A percentile compares a stretch with the other conserved stretches of the same genome.
Conservation (phyloP, 2,888 invertebrate genomes). For the Pedicia rivosa region DNA sequence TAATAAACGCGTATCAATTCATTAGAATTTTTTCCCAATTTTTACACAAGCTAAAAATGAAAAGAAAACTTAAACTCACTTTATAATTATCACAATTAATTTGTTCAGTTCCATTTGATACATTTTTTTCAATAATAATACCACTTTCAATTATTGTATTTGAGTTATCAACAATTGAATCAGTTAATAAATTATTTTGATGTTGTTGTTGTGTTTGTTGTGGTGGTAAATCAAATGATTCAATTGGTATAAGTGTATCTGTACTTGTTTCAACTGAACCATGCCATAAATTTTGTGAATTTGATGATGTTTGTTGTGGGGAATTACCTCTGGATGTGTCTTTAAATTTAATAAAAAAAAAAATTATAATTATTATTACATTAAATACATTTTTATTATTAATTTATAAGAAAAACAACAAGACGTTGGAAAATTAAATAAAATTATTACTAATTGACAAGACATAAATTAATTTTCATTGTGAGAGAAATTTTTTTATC, state of each 20-base stretch:
- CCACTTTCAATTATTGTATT: neutral
- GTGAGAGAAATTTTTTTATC: constrained; percentile 4
- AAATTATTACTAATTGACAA: neutral
- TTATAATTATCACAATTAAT: too few relatives aligned
- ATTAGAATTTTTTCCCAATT: too few relatives aligned
- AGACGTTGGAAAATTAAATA: neutral
- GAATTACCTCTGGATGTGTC: constrained; percentile 9
- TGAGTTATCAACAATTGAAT: neutral
- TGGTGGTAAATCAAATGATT: constrained; percentile 9
- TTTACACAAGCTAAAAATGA: too few relatives aligned
- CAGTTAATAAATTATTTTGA: neutral
- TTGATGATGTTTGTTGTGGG: constrained; percentile 10
- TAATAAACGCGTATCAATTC: too few relatives aligned
- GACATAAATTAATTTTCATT: neutral
- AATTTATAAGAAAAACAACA: neutral
- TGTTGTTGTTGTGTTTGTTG: neutral
- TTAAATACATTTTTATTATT: neutral
- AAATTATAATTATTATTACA: neutral
- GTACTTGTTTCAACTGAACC: constrained; percentile 34
- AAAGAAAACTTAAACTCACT: too few relatives aligned
- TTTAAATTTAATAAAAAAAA: neutral
- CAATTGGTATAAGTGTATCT: constrained; percentile 33
- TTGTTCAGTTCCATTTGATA: too few relatives aligned
- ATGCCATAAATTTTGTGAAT: constrained; percentile 18
- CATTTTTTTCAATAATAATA: too few relatives aligned